phyloP scores from a whole-genome alignment of 2,888 invertebrate species.

The Apamea monoglypha region DNA sequence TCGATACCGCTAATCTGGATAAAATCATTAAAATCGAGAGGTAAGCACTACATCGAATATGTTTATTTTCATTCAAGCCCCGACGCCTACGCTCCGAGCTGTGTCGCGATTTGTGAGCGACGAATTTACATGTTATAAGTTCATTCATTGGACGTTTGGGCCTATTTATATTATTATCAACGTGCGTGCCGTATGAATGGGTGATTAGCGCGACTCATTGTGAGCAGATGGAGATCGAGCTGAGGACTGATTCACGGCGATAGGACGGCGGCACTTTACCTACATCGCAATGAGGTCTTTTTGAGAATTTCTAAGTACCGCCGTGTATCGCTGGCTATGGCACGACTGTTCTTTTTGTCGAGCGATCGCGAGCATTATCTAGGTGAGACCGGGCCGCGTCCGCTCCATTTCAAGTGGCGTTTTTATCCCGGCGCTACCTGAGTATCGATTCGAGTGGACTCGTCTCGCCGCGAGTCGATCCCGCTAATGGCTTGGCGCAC shows the following conservation, averaged over 20 bases:
- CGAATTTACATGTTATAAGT: slow-evolving; percentile 89
- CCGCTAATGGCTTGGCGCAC: slow-evolving; percentile 78
- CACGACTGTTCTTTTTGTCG: slow-evolving; percentile 73
- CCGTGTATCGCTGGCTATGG: slow-evolving; percentile 65
- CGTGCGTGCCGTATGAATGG: slow-evolving; percentile 86
- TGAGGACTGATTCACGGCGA: slow-evolving; percentile 76
- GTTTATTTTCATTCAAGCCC: slow-evolving; percentile 88
- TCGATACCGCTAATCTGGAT: slow-evolving; percentile 88
- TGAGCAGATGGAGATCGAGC: slow-evolving; percentile 69
- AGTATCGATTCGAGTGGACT: slow-evolving; percentile 73
- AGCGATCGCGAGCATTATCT: slow-evolving; percentile 81
- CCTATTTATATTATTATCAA: slow-evolving; percentile 87
- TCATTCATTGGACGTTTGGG: slow-evolving; percentile 87
- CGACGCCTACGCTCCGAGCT: slow-evolving; percentile 87
- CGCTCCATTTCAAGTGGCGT: slow-evolving; percentile 88
- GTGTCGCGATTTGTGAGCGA: slow-evolving; percentile 89
- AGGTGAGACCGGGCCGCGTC: slow-evolving; percentile 84
- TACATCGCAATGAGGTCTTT: slow-evolving; percentile 62
- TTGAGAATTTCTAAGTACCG: slow-evolving; percentile 66
- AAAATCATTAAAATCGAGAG: slow-evolving; percentile 88
- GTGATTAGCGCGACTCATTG: slow-evolving; percentile 81
- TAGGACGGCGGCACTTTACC: slow-evolving; percentile 66
- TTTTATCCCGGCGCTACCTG: slow-evolving; percentile 89
- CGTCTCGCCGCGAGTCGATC: slow-evolving; percentile 75
- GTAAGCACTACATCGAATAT: slow-evolving; percentile 79